A percentile compares a stretch with the other conserved stretches of the same genome.
Evolutionary conservation across 2,113 vertebrate species (phyloP).

Genomic region (Corythoichthys intestinalis): DNA sequence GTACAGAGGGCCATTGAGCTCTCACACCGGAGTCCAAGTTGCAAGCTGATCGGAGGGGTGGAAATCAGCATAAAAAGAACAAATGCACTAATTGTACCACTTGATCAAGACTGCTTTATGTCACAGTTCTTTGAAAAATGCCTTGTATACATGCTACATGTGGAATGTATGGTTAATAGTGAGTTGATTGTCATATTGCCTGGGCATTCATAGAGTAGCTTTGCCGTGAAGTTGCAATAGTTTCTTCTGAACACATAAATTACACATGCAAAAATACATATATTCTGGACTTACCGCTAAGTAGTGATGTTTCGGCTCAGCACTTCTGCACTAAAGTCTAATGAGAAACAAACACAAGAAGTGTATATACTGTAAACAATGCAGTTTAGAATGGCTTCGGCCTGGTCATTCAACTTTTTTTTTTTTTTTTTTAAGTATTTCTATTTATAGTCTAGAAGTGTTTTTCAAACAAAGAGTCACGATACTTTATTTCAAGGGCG

Average conservation of each 20-base stretch:
- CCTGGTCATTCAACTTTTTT: not conserved
- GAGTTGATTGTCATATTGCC: not conserved
- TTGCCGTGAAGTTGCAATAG: too few species aligned
- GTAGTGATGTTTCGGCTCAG: not conserved
- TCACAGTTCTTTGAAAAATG: slow-evolving; percentile 40
- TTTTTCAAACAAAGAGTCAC: not conserved
- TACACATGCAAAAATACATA: not conserved
- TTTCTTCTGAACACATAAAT: not conserved
- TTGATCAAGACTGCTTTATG: slow-evolving; percentile 41
- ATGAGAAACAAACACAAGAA: not conserved
- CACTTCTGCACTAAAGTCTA: not conserved
- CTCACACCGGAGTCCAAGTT: slow-evolving; percentile 52
- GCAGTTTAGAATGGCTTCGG: not conserved
- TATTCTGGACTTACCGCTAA: not conserved
- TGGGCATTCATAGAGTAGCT: not conserved
- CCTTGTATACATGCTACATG: slow-evolving; percentile 7
- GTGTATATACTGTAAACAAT: not conserved
- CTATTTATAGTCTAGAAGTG: not conserved
- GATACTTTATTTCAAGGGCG: too few species aligned
- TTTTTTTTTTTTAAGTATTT: not conserved
- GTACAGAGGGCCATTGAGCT: slow-evolving; percentile 71
- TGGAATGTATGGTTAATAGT: not conserved
- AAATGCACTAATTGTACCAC: slow-evolving; percentile 55
- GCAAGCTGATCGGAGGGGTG: slow-evolving; percentile 61
- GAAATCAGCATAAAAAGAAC: slow-evolving; percentile 53